Evolutionary conservation across 2,797 vertebrate genomes (phyloP).

Genomic region (Limnodromus scolopaceus): DNA sequence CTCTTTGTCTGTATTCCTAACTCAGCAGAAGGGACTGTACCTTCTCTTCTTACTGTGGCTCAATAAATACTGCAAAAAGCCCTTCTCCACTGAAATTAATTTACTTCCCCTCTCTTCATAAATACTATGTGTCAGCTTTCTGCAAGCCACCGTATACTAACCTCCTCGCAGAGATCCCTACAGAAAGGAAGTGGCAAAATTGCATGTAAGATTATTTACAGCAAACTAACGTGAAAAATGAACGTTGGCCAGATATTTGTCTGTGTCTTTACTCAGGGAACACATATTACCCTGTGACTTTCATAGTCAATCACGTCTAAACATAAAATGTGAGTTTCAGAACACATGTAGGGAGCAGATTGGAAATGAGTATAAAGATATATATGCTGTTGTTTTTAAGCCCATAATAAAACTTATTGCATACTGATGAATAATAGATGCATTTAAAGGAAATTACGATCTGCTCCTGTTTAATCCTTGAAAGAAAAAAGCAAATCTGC

Average conservation of each 20-base stretch:
- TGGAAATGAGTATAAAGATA: conserved; percentile 1
- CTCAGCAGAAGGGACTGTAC: neutral
- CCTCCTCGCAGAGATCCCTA: conserved; percentile 11
- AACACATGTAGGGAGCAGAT: neutral
- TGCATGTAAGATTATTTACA: conserved; percentile 17
- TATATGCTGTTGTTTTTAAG: conserved; percentile 7
- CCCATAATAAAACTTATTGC: neutral
- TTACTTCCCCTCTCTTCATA: conserved; percentile 38
- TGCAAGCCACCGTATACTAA: neutral
- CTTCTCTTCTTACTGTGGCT: neutral
- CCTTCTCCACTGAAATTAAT: conserved; percentile 9
- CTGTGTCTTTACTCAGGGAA: conserved; percentile 16
- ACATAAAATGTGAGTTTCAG: neutral
- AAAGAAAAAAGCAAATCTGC: conserved; percentile 12
- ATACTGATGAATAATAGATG: conserved; percentile 29
- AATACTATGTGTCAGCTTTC: neutral
- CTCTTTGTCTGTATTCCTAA: neutral
- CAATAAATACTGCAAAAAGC: neutral
- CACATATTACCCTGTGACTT: neutral
- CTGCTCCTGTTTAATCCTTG: conserved; percentile 37
- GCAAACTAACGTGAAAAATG: conserved; percentile 2
- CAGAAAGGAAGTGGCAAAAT: conserved; percentile 32
- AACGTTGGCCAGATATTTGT: neutral
- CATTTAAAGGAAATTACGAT: conserved; percentile 35
- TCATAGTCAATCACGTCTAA: conserved; percentile 1